Evolutionary conservation across 92 coral and sea anemone genomes (phyloP), one percentile per base, ranked within the genome.

Genomic region (Palythoa heliodiscus): DNA sequence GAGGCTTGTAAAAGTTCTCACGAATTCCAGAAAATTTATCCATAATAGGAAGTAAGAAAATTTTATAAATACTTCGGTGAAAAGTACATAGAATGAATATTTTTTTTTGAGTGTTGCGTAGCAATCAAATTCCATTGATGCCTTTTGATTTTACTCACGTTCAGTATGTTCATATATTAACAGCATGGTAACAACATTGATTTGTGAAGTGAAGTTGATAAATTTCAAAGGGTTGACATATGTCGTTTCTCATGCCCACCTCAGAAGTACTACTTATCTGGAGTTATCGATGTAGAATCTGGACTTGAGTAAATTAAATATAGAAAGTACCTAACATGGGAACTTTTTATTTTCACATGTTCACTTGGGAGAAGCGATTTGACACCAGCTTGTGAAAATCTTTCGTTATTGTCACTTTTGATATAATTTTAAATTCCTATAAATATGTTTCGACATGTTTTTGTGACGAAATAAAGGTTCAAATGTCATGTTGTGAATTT

Each of bases 1-100:
- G 38, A 69, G 50, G 50, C 50, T 43, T 63, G 20, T 20, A 5
- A 5, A 29, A 13, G 25, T 38, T 73, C 16, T 73, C 16, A 12
- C 47, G 52, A 67, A 80, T 80, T 80, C 74, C 74, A 80, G 73
- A 67, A 64, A 64, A 64, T n/a, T n/a, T 64, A 20, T 1, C 84
- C 84, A 80, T 64, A 47, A 66, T 47, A 40, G 74, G 74, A 76
- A 61, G 61, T 17, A 40, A 61, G 16, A 58, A 57, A 78, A 16
- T 47, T 25, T 38, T 14, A 77, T 39, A 78, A 55, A 54, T 14
- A 29, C 25, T 7, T 72, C 24, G 55, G 14, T 72, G 22, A 10
- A 75, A 75, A 52, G 50, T 8, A 43, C 50, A 4, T 52, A 11
- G 60, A 52, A 24, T 15, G 23, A 20, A 53, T 23, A 7, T 53